Base-by-base conservation (phyloP, 2,888 invertebrate species). In the Andricus curvator region DNA sequence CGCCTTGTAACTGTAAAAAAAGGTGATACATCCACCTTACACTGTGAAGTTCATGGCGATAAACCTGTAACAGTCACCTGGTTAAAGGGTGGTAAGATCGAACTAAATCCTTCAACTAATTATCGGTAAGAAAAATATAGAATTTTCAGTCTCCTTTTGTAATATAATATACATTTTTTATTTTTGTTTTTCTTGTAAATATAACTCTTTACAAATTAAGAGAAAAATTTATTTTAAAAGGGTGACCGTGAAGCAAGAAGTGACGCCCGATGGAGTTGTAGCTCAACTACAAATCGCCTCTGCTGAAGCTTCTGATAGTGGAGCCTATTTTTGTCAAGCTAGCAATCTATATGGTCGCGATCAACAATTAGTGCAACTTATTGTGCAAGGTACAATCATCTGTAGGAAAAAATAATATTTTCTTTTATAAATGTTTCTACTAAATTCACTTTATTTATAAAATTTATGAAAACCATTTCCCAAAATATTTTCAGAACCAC, bases 21-120 rank as follows among this genome's bases (percentile, higher is more conserved):
- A 90, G 96, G 96, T 20, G 96, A 96, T 89, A 95, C 95, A 6
- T 96, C 96, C 20, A 94, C 95, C 68, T 93, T 97, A 87, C 95
- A 95, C 88, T 97, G 97, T 91, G 95, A 96, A 89, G 96, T 97
- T 4, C 95, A 96, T 88, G 97, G 97, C 6, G 97, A 97, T 92
- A 96, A 96, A 89, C 97, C 97, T 78, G 95, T 97, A 88, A 96
- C 95, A 87, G 95, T 97, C 78, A 94, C 95, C 80, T 97, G 97
- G 97, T 94, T 96, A 89, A 94, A 95, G 87, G 95, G 95, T 82
- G 96, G 96, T 85, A 96, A 95, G 92, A 94, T 94, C 80, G 95
- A 96, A 88, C 92, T 96, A 82, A 96, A 95, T 92, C 95, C 96
- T 48, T 95, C 96, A 65, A 95, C 95, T 82, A 96, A 96, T 93